A percentile compares a stretch with the other conserved stretches of the same genome.
Conservation (phyloP, 2,797 vertebrate genomes). For the Bothrops alternatus region DNA sequence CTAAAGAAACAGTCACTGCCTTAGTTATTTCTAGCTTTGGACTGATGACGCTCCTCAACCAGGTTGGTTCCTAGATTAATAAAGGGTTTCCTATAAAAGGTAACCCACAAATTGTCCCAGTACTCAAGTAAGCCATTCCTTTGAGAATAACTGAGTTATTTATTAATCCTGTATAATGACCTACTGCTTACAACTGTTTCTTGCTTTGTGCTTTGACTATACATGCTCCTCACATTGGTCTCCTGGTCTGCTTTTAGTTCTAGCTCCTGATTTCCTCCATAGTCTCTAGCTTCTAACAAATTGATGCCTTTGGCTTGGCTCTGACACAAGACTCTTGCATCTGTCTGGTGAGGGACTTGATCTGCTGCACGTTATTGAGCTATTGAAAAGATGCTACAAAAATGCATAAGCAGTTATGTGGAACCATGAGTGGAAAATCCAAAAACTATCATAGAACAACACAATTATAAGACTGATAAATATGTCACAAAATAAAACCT, state of each 20-base stretch:
- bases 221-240: not conserved
- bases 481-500: not conserved
- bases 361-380: not conserved
- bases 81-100: not conserved
- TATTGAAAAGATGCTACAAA: not conserved
- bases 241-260: not conserved
- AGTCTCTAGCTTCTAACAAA: not conserved
- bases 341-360: not conserved
- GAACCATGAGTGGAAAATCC: not conserved
- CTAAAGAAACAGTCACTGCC: not conserved
- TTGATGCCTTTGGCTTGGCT: not conserved
- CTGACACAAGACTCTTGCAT: not conserved
- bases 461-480: not conserved
- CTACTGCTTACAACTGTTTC: not conserved
- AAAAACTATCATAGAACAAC: not conserved
- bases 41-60: not conserved
- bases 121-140: not conserved
- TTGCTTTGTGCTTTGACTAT: not conserved
- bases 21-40: not conserved
- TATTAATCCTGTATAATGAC: not conserved
- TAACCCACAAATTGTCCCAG: not conserved
- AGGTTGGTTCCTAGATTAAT: not conserved
- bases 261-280: not conserved
- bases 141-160: not conserved
- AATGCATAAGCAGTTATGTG: not conserved